These are phyloP conservation scores for Diploscapter pachys DNA, from an alignment of 1,140 invertebrate genomes.

Conservation along the genomic window DNA sequence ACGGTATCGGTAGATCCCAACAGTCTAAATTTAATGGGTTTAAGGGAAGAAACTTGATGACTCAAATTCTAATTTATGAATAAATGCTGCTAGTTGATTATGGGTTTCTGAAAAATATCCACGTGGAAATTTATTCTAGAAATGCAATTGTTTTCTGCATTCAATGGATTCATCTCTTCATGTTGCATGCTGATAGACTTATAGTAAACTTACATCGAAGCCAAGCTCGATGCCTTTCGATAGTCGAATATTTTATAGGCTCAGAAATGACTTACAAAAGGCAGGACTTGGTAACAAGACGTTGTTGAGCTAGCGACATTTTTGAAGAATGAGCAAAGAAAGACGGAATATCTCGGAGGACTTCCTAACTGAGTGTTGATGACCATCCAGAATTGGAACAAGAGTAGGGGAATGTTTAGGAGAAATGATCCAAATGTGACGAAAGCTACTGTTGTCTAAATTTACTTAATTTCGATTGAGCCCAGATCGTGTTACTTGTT, in stretches of 20 bases:
- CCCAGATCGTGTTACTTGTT: no score
- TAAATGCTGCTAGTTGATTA: no score
- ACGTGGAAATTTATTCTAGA: no score
- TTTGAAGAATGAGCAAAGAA: constrained; percentile 15
- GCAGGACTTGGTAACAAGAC: constrained; percentile 17
- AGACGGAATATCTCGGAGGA: constrained; percentile 6
- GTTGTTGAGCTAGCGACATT: constrained; percentile 16
- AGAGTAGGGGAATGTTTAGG: constrained; percentile 14
- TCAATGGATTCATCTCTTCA: background rate
- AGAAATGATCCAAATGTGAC: constrained; percentile 19
- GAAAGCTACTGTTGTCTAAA: constrained; percentile 16
- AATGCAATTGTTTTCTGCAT: background rate
- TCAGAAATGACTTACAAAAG: constrained; percentile 7
- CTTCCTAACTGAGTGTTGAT: constrained; percentile 12
- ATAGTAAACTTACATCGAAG: no score
- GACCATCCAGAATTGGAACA: constrained; percentile 21
- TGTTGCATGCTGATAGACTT: no score
- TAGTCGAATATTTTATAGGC: no score
- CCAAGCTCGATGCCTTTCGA: no score
- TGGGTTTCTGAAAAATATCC: no score
- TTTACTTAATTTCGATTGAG: no score
- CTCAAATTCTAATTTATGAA: no score
- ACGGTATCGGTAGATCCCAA: constrained; percentile 9
- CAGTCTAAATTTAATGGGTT: background rate
- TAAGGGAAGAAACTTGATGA: background rate